phyloP scores from a whole-genome alignment of 2,113 vertebrate species.

The Prolemur simus region DNA sequence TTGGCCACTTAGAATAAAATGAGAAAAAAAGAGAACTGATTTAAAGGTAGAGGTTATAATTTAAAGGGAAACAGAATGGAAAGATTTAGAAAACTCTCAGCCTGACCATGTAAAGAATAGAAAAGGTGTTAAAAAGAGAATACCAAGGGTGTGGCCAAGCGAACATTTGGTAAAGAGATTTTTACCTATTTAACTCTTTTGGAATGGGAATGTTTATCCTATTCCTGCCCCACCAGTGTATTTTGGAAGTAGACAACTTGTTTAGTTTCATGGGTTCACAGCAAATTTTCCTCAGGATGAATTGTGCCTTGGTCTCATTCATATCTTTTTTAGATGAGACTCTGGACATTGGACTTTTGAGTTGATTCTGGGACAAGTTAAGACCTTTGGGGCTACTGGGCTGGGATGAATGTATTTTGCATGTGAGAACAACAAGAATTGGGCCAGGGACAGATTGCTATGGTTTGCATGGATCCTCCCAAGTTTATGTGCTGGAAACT shows the following conservation, averaged over 20 bases:
- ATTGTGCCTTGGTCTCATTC: not conserved
- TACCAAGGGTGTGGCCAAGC: not conserved
- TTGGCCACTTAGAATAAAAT: not conserved
- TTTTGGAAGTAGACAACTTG: not conserved
- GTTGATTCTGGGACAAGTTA: not conserved
- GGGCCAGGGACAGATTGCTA: not conserved
- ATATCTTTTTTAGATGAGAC: not conserved
- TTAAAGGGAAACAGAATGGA: not conserved
- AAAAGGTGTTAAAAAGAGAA: not conserved
- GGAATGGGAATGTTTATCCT: not conserved
- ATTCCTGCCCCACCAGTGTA: not conserved
- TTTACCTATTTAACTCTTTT: not conserved
- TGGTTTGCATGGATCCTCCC: not conserved
- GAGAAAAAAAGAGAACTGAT: not conserved
- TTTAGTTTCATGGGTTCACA: not conserved
- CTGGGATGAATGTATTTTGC: not conserved
- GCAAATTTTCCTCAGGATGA: not conserved
- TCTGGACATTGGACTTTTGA: not conserved
- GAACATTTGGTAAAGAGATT: not conserved
- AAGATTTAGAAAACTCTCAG: not conserved
- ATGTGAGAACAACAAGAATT: not conserved
- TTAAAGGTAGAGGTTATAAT: not conserved
- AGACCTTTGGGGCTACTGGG: not conserved
- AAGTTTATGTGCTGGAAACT: not conserved
- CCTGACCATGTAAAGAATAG: not conserved